A percentile compares a stretch with the other conserved stretches of the same genome.
Evolutionary conservation across 2,888 invertebrate species (phyloP).

Genomic region (Drosophila yooni): DNA sequence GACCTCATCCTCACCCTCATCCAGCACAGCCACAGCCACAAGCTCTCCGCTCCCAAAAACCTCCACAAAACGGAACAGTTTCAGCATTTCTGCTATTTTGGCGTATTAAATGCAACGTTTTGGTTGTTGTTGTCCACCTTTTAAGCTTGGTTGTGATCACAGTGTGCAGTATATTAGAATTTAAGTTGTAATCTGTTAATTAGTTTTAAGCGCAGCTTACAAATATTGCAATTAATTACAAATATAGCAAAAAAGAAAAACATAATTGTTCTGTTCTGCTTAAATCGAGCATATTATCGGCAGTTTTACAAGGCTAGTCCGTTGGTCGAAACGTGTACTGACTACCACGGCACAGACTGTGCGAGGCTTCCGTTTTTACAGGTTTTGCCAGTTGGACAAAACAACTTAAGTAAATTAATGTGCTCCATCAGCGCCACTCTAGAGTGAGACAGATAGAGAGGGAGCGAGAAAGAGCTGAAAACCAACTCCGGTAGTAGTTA

Average conservation of each 20-base stretch:
- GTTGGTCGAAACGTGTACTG: background rate
- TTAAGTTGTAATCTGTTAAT: constrained; percentile 54
- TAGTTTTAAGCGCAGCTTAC: constrained; percentile 42
- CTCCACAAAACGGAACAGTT: constrained; percentile 81
- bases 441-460: constrained; percentile 18
- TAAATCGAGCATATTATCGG: constrained; percentile 15
- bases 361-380: constrained; percentile 74
- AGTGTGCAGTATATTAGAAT: constrained; percentile 67
- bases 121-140: constrained; percentile 3
- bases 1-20: constrained; percentile 7
- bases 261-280: background rate
- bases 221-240: constrained; percentile 30
- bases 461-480: constrained; percentile 35
- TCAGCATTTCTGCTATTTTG: constrained; percentile 85
- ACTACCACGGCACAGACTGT: constrained; percentile 35
- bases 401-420: constrained; percentile 74
- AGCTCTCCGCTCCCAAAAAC: constrained; percentile 47
- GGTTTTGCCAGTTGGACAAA: constrained; percentile 58
- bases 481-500: constrained; percentile 83
- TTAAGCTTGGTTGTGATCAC: constrained; percentile 62
- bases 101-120: constrained; percentile 64
- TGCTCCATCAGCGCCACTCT: constrained; percentile 66
- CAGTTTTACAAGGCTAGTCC: constrained; percentile 7
- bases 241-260: background rate
- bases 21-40: constrained; percentile 7